Evolutionary conservation across 2,888 invertebrate genomes (phyloP).

Genomic region (Diachrysia chrysitis): DNA sequence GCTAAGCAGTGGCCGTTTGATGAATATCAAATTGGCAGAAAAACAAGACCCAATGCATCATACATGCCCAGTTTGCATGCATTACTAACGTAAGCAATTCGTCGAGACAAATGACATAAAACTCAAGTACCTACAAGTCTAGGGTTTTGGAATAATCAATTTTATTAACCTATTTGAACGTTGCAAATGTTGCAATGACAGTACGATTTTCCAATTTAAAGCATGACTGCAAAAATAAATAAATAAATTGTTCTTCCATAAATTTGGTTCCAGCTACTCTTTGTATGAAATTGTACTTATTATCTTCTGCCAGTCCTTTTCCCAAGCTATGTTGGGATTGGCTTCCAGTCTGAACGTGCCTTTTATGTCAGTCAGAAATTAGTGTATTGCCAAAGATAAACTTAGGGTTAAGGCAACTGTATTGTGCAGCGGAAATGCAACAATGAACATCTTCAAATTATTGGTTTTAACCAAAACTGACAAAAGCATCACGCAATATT

Average conservation of each 20-base stretch:
- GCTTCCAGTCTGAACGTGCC: background rate
- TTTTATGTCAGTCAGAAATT: background rate
- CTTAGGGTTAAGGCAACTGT: background rate
- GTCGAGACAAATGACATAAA: conserved; percentile 24
- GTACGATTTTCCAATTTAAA: background rate
- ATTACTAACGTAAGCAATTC: conserved; percentile 14
- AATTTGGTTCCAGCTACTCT: background rate
- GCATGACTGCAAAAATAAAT: background rate
- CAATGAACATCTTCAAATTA: conserved; percentile 1
- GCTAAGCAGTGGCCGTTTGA: conserved; percentile 23
- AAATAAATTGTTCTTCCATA: background rate
- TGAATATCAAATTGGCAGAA: conserved; percentile 25
- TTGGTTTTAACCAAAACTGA: too few species aligned
- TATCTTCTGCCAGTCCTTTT: background rate
- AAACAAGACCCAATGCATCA: conserved; percentile 30
- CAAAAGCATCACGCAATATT: too few species aligned
- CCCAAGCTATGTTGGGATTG: background rate
- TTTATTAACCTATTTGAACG: conserved; percentile 3
- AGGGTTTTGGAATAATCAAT: conserved; percentile 16
- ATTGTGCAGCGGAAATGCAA: background rate
- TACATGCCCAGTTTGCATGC: conserved; percentile 24
- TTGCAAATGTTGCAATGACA: too few species aligned
- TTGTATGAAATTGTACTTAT: too few species aligned
- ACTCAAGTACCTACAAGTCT: conserved; percentile 14
- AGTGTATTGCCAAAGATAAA: background rate